Base-by-base conservation (phyloP, 2,888 invertebrate genomes). In the Drosophila peninsularis region DNA sequence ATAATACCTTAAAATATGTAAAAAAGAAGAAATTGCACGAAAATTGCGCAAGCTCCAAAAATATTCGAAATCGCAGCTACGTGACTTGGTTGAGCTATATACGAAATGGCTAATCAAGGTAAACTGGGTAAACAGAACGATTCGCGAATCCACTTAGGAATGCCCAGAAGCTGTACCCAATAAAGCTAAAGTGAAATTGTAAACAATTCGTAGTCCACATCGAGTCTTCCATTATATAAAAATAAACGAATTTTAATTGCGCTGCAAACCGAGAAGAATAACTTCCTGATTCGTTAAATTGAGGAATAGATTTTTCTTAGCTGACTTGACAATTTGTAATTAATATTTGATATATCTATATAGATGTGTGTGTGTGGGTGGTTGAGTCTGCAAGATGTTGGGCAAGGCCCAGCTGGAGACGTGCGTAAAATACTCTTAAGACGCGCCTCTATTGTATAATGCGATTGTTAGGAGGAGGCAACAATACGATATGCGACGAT, bases 391-490 rank as follows among this genome's bases (percentile, higher is more conserved):
- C 10, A 24, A 52, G 42, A 60, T 60, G 69, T 73, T 73, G 68
- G 49, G 68, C 60, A 73, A 73, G 74, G 60, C 54, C 21, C 53
- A 17, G 34, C 6, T 54, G 42, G 41, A 61, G 72, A 62, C 73
- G 73, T 68, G 73, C 62, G 37, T 50, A 36, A 73, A 73, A 73
- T 73, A 63, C 24, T 41, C 10, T 30, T 27, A 32, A 63, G 62
- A 50, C 50, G 70, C 60, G 50, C 60, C 73, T 71, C 62, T 36
- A 70, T 75, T 74, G 74, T 74, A 56, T 70, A 75, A 74, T 68
- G 36, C 50, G 32, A 37, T 34, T 47, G 55, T 27, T 49, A 41
- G 50, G 42, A 52, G 60, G 32, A 27, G 36, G 39, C 42, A 69
- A 68, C 52, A 39, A 47, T 53, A 39, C 45, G 55, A 54, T 50